Percentiles rank a stretch among this genome's conserved stretches.
Conservation (phyloP, 2,113 vertebrate genomes). For the Maccullochella peelii region DNA sequence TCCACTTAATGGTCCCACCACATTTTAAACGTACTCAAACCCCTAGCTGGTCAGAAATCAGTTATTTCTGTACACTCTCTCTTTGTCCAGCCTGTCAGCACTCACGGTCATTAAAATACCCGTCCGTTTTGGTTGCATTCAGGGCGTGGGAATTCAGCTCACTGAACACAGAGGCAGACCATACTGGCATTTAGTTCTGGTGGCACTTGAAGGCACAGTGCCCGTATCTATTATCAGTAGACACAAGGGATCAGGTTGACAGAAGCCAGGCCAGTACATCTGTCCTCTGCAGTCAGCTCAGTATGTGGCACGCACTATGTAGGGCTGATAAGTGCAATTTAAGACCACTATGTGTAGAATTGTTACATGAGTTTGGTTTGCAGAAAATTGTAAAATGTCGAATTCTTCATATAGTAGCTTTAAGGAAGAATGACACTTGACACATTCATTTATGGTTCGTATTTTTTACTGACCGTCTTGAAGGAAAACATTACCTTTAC, state of each 20-base stretch:
- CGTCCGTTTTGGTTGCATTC: slow-evolving; percentile 28
- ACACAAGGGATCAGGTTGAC: slow-evolving; percentile 23
- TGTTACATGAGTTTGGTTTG: neutral
- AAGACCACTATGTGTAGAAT: neutral
- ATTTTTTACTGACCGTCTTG: neutral
- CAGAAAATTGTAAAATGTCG: neutral
- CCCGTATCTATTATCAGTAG: slow-evolving; percentile 13
- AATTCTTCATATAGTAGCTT: neutral
- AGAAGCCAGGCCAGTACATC: slow-evolving; percentile 31
- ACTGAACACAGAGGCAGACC: slow-evolving; percentile 4
- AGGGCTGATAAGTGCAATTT: neutral
- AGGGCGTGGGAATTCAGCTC: slow-evolving; percentile 52
- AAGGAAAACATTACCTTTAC: neutral
- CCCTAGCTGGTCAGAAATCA: slow-evolving; percentile 17
- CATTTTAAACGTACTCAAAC: neutral
- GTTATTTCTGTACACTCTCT: slow-evolving; percentile 46
- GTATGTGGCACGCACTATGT: neutral
- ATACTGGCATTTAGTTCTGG: slow-evolving; percentile 34
- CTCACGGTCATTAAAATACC: slow-evolving; percentile 53
- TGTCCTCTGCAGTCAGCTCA: slow-evolving; percentile 7
- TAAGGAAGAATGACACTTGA: neutral
- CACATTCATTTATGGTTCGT: neutral
- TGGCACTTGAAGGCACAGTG: slow-evolving; percentile 17
- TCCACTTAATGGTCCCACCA: slow-evolving; percentile 23
- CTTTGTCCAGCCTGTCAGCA: slow-evolving; percentile 48